Base-by-base conservation (phyloP, 2,888 invertebrate species). In the Drosophila pegasa region DNA sequence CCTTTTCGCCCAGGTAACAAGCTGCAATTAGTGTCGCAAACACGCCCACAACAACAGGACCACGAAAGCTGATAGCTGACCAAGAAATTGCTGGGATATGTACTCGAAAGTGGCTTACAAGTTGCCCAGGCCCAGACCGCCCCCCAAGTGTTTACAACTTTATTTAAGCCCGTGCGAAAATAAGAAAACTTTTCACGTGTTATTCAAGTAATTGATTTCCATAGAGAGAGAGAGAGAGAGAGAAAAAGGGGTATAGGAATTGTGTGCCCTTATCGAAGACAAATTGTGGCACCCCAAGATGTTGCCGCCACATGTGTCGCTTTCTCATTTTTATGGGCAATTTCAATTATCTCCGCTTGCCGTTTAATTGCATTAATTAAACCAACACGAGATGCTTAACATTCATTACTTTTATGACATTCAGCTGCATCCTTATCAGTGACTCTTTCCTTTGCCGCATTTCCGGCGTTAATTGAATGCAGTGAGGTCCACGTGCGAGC, bases 301-400 rank as follows among this genome's bases (percentile, higher is more conserved):
- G 5, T 3, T 27, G 43, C 25, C 41, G 43, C 43, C 43, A 43
- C 58, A 65, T 67, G 78, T 55, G 63, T 58, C 38, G 59, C 65
- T 59, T 72, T 81, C 68, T 81, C 68, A 63, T 69, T 62, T 64
- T 63, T 67, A 79, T 69, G 75, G 55, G 59, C 70, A 60, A 77
- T 87, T 88, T 77, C 78, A 83, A 83, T 83, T 83, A 82, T 87
- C 57, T 71, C 58, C 66, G 58, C 70, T 57, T 50, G 70, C 63
- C 83, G 67, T 75, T 88, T 83, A 88, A 83, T 88, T 88, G 78
- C 83, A 71, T 88, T 83, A 83, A 83, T 83, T 88, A 88, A 83
- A 79, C 63, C 88, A 86, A 77, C 71, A 71, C 81, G 85, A 78
- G 63, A 67, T 83, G 80, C 67, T 87, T 68, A 74, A 87, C 85